Evolutionary conservation across 2,113 vertebrate genomes (phyloP).

Genomic region (Rhea pennata): DNA sequence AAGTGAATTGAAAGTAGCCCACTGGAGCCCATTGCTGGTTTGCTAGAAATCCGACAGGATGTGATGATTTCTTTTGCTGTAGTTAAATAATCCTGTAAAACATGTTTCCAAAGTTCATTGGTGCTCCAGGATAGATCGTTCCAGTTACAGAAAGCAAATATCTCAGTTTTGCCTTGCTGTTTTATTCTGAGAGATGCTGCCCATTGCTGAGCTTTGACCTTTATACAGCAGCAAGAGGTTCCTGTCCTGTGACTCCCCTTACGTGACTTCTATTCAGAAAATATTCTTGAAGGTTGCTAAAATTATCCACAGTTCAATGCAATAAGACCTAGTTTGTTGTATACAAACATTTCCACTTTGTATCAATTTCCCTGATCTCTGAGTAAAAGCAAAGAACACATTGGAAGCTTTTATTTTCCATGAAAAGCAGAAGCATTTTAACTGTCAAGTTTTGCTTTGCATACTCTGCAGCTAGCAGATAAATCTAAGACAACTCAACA

Average conservation of each 20-base stretch:
- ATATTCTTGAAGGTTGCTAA: constrained; percentile 4
- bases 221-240: not conserved
- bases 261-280: constrained; percentile 4
- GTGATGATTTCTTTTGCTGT: not conserved
- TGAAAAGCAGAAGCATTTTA: not conserved
- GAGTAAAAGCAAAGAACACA: not conserved
- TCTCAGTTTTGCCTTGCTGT: not conserved
- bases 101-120: not conserved
- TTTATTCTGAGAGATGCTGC: not conserved
- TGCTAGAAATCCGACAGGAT: not conserved
- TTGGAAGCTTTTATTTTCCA: not conserved
- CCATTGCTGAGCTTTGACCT: not conserved
- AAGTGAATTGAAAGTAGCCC: not conserved
- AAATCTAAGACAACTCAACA: not conserved
- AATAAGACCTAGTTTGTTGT: not conserved
- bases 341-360: constrained; percentile 30
- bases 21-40: not conserved
- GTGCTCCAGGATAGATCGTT: not conserved
- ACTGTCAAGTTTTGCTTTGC: not conserved
- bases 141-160: not conserved
- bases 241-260: constrained; percentile 4
- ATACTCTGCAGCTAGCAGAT: not conserved
- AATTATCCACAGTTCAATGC: constrained; percentile 7
- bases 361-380: constrained; percentile 19
- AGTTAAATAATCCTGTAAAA: not conserved